A percentile compares a stretch with the other conserved stretches of the same genome.
These are phyloP conservation scores for Lathronympha strigana DNA, from an alignment of 2,888 invertebrate species.

Conservation along the genomic window DNA sequence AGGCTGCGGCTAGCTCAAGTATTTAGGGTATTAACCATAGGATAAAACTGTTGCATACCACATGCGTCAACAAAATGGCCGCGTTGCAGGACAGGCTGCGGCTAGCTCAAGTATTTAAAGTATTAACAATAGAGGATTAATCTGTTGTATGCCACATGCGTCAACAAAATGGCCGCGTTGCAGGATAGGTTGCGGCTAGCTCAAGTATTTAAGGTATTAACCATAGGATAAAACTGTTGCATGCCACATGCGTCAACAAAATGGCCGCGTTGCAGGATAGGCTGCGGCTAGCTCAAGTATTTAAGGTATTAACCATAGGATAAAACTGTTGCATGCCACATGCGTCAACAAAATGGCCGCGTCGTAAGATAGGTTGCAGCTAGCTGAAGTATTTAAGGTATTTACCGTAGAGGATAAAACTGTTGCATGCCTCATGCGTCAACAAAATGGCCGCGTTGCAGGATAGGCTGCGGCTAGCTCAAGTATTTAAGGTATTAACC, in stretches of 20 bases:
- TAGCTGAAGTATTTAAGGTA: slow-evolving; percentile 85
- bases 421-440: too few species aligned
- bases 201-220: slow-evolving; percentile 83
- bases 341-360: slow-evolving; percentile 83
- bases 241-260: slow-evolving; percentile 83
- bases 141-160: slow-evolving; percentile 79
- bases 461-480: too few species aligned
- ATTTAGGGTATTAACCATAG: slow-evolving; percentile 74
- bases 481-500: too few species aligned
- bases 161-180: slow-evolving; percentile 79
- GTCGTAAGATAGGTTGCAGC: slow-evolving; percentile 82
- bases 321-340: slow-evolving; percentile 73
- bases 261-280: slow-evolving; percentile 83
- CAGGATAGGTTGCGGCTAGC: slow-evolving; percentile 86
- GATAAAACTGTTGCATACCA: slow-evolving; percentile 75
- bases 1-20: slow-evolving; percentile 85
- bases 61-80: slow-evolving; percentile 82
- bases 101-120: slow-evolving; percentile 86
- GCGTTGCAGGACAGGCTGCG: slow-evolving; percentile 83
- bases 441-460: too few species aligned
- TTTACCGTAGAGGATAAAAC: too few species aligned
- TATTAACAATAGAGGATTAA: slow-evolving; percentile 65
- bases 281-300: slow-evolving; percentile 85
- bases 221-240: slow-evolving; percentile 59
- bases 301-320: slow-evolving; percentile 62